Conservation (phyloP, 2,888 invertebrate genomes). For the Ctena decussata region DNA sequence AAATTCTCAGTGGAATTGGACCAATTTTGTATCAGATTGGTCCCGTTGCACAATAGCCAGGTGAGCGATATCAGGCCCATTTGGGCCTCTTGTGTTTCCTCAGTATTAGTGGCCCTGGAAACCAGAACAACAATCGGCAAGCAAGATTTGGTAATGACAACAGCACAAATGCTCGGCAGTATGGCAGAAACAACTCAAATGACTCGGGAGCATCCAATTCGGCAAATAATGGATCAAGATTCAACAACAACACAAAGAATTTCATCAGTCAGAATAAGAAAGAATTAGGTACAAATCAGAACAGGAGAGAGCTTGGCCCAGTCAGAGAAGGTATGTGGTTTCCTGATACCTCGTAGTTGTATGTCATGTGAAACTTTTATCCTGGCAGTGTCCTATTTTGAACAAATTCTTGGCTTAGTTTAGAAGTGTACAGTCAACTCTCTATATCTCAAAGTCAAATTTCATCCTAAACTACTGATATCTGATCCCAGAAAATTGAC, state of each 20-base stretch:
- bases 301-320: constrained; percentile 77
- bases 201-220: constrained; percentile 14
- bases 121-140: constrained; percentile 41
- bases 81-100: neutral
- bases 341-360: no score
- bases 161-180: constrained; percentile 15
- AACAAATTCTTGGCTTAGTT: no score
- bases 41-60: no score
- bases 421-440: no score
- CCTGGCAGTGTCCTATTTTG: no score
- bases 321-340: constrained; percentile 81
- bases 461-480: no score
- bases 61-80: no score
- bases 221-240: constrained; percentile 17
- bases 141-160: constrained; percentile 38
- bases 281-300: constrained; percentile 27
- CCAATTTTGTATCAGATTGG: no score
- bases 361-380: no score
- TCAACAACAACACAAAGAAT: neutral
- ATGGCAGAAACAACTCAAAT: constrained; percentile 41
- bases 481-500: no score
- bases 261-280: constrained; percentile 16
- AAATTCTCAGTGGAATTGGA: no score
- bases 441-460: no score
- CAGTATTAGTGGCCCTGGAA: constrained; percentile 38